Base-by-base conservation (phyloP, 1,140 invertebrate species). In the Orussus abietinus region DNA sequence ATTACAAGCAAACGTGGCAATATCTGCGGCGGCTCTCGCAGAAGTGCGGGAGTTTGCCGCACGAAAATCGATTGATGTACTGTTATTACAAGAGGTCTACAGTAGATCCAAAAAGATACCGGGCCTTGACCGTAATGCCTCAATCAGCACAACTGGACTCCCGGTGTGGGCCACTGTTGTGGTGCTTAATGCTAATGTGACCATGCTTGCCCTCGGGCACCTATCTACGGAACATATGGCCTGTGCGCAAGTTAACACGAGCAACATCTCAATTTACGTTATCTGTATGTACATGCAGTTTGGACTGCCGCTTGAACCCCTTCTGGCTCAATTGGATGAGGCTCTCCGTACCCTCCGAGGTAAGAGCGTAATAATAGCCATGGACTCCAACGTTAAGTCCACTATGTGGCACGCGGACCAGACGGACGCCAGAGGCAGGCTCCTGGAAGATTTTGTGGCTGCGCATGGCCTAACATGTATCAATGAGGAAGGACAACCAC, bases 291-390 rank as follows among this genome's bases (percentile, higher is more conserved):
- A 45, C 14, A 26, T 20, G 12, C 36, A 45, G n/a, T 33, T n/a
- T 13, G 18, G 9, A 1, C 3, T 32, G n/a, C 7, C 31, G 5
- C 1, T n/a, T 6, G 22, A 39, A 4, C 3, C 7, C 13, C 7
- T 1, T 39, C n/a, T n/a, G 7, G 13, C 13, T 1, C 32, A 35
- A 1, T 31, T 52, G 36, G 49, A 38, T 41, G 40, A 40, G 41
- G 51, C 34, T 20, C 25, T 45, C 22, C 42, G 42, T 44, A 52
- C 53, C 18, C 45, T 42, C 34, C 14, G 30, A 3, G 21, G 10
- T 5, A 12, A 14, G 6, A 38, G 20, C n/a, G 30, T 14, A 14
- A 32, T 0, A 12, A 32, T n/a, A n/a, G n/a, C n/a, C n/a, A n/a
- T n/a, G n/a, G n/a, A n/a, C n/a, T n/a, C n/a, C n/a, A n/a, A n/a